Evolutionary conservation across 2,797 vertebrate genomes (phyloP), one percentile per base, ranked within the genome.

Genomic region (Xenops minutus): DNA sequence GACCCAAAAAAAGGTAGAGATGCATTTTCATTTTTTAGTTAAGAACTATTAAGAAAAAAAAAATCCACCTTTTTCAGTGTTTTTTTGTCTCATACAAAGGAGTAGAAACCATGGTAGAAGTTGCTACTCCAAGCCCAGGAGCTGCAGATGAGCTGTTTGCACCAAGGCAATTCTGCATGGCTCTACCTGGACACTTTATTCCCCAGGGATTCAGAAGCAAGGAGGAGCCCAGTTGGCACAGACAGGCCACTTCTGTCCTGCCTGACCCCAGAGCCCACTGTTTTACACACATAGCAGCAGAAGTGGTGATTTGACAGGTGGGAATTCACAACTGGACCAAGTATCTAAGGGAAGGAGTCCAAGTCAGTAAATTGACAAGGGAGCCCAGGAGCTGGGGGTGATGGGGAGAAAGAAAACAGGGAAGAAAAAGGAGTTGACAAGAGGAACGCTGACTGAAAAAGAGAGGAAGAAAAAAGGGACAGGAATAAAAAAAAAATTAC

Each of bases 181-280:
- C 7, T 51, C 73, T 27, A 63, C 39, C 55, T n/a, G 39, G 27
- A 3, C 11, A 4, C 12, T 9, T 7, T 39, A 18, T 67, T 36
- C 13, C 12, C 22, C 5, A 2, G 27, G 14, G 15, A 21, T 41
- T 30, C 52, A 12, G 56, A 66, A 72, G n/a, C 2, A 46, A 73
- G 24, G 1, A 4, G 10, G 6, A 3, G 4, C 1, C 11, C 66
- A 75, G 12, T 3, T 21, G 39, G 27, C 18, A 26, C 0, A 1
- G 36, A 19, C 0, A 3, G 23, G 24, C 2, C 59, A 48, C 7
- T 68, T 30, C 61, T 49, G 18, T 26, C 66, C 79, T 84, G 32
- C 18, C 14, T 29, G 5, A 34, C 5, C 37, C 52, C 12, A 9
- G 19, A n/a, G 4, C 18, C 23, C 0, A 0, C 2, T 41, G 12